Evolutionary conservation across 1,140 invertebrate species (phyloP), one percentile per base, ranked within the genome.

Genomic region (Coelopa frigida): DNA sequence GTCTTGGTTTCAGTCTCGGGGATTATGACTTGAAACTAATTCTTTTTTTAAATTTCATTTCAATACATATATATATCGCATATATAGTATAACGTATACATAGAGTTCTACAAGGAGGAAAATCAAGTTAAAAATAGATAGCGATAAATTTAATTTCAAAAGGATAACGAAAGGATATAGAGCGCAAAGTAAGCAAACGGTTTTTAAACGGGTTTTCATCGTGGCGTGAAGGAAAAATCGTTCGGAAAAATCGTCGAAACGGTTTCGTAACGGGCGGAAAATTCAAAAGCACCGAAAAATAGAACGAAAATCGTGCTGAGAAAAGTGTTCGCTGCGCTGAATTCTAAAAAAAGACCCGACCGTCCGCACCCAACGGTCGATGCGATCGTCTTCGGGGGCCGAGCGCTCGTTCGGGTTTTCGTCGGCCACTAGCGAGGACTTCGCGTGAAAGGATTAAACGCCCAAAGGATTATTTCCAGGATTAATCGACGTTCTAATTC

Each of bases 1-100:
- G 84, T 85, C 84, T 86, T 84, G 80, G 81, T 82, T 81, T 76
- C 77, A 78, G 77, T 81, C 78, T 81, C 82, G 82, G 83, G 83
- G 82, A 84, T 79, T 78, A 85, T 84, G 82, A 84, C 81, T 84
- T 84, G 77, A 79, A 66, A 79, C 64, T 55, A 59, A 62, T 49
- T 49, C 32, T 27, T 33, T 42, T 41, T 35, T 36, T 32, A 44
- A 44, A 49, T 37, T 36, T 39, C 36, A 48, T 24, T 44, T 44
- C 35, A 33, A 29, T 27, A 44, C 35, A 44, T 27, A 27, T 18
- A 47, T 47, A 40, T 14, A 40, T 27, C 43, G 43, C 26, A 44
- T 41, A 37, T 44, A 44, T 20, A 43, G 33, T 43, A 43, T 39
- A 46, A 49, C 37, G 38, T 50, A 46, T 51, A 51, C 49, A 56